phyloP scores from a whole-genome alignment of 2,113 vertebrate species.

The Leptocoma aspasia region DNA sequence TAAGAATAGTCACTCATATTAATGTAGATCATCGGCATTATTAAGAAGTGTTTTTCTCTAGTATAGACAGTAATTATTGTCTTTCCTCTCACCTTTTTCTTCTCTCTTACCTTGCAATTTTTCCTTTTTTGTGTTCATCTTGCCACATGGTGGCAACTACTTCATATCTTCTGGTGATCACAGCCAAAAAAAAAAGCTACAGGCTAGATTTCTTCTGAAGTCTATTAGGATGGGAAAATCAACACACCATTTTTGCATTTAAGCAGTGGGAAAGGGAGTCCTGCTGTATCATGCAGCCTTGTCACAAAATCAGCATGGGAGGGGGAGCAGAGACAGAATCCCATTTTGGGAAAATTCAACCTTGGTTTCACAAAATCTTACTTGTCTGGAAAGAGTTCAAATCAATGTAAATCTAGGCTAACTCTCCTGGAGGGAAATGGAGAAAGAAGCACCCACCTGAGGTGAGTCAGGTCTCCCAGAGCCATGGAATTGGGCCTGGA shows the following conservation, averaged over 20 bases:
- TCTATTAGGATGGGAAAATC: neutral
- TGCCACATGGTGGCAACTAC: slow-evolving; percentile 4
- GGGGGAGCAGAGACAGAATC: neutral
- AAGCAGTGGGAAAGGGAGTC: neutral
- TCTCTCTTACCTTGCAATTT: neutral
- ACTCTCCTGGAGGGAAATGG: neutral
- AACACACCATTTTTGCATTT: neutral
- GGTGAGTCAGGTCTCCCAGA: neutral
- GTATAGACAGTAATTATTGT: neutral
- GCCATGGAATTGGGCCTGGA: neutral
- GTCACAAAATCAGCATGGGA: neutral
- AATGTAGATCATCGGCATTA: neutral
- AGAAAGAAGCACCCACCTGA: neutral
- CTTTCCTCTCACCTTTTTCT: neutral
- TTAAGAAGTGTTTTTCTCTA: neutral
- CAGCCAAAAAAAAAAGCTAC: neutral
- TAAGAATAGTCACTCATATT: neutral
- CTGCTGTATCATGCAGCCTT: neutral
- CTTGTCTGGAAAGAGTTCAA: neutral
- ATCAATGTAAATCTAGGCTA: neutral
- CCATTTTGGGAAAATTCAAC: neutral
- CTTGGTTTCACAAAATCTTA: neutral
- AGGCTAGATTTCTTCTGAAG: neutral
- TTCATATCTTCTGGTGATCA: neutral
- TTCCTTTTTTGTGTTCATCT: neutral